Base-by-base conservation (phyloP, 1,140 invertebrate species). In the Oryctes rhinoceros region DNA sequence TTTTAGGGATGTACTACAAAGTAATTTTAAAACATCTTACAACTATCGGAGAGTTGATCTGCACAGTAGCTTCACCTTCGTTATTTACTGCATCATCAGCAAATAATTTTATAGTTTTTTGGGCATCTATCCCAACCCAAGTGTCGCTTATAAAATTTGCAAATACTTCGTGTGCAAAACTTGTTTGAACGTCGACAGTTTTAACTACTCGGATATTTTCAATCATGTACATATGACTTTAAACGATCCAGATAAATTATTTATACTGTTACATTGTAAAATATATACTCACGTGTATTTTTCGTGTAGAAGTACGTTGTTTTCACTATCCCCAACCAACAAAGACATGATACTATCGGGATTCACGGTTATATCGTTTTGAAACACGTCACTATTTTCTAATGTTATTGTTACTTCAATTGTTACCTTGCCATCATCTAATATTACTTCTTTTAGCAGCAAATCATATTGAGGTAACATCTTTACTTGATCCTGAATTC, bases 241-340 rank as follows among this genome's bases (percentile, higher is more conserved):
- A 85, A 81, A 78, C 39, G 30, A 39, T 18, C 77, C 47, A 20
- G 53, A 65, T 20, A 71, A 9, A 71, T 24, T 53, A 5, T 11
- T 53, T 11, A 3, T n/a, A 59, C 3, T 24, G 11, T 59, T 5
- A 5, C 13, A 3, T 20, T 4, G 4, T 59, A 0, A 47, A 77
- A 48, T 48, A 79, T 79, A 49, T 80, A 59, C 81, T 84, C 81
- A 86, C 85, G 76, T 74, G 74, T 85, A 86, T 79, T 83, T 83
- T 82, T 86, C 84, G 78, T 86, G 83, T 9, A 86, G 49, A 24
- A 86, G 30, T 39, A 86, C 83, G 80, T 84, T 82, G 80, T 85
- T 86, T 10, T 76, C 37, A 74, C 82, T 83, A 20, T 85, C 83
- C 3, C 86, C 86, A 76, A 86, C 80, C 24, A 86, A 74, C 37